phyloP scores from a whole-genome alignment of 2,888 invertebrate genomes.

The Dolichopus griseipennis region DNA sequence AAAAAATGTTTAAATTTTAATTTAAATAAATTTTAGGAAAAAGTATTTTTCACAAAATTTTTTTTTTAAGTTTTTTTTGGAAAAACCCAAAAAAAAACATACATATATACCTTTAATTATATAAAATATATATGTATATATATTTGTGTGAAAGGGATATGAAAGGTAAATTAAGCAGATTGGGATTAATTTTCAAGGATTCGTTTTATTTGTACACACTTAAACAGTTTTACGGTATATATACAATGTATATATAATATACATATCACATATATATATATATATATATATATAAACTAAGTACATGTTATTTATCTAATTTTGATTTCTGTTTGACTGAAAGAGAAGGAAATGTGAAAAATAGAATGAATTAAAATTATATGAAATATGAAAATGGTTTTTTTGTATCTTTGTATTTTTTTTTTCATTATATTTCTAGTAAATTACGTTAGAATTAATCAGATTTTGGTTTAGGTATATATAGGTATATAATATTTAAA shows the following conservation, averaged over 20 bases:
- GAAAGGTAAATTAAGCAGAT: constrained; percentile 1
- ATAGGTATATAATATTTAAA: no score
- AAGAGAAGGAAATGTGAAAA: no score
- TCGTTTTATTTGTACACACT: neutral
- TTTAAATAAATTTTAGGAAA: neutral
- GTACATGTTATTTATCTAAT: neutral
- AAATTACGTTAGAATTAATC: neutral
- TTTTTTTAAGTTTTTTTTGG: no score
- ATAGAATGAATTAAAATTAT: neutral
- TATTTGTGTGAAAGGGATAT: neutral
- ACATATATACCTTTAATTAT: no score
- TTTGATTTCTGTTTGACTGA: neutral
- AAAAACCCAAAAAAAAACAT: neutral
- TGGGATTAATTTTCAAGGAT: neutral
- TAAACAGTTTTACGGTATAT: no score
- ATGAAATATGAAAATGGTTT: neutral
- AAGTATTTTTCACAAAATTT: neutral
- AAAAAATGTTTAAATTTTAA: constrained; percentile 1
- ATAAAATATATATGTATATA: no score
- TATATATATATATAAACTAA: no score
- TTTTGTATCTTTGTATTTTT: no score
- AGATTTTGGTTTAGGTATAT: neutral
- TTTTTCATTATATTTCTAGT: neutral
- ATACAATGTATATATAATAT: neutral
- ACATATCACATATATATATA: neutral